Conservation (phyloP, 2,797 vertebrate genomes). For the Trachurus trachurus region DNA sequence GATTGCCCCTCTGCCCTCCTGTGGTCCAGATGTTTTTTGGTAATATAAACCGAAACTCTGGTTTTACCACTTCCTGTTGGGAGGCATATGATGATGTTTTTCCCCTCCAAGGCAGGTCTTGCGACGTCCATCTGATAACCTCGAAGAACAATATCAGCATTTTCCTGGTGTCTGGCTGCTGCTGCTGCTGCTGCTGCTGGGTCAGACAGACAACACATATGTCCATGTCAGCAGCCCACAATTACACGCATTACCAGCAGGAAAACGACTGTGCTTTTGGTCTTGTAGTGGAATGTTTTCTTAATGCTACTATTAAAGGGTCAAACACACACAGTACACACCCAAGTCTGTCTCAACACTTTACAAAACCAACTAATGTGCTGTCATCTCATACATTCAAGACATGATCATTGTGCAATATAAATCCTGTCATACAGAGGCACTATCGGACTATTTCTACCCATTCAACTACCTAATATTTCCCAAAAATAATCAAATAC, state of each 20-base stretch:
- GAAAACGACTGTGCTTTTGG: conserved; percentile 26
- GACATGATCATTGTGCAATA: not conserved
- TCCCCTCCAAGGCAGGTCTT: conserved; percentile 91
- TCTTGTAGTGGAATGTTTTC: conserved; percentile 39
- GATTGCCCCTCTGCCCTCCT: conserved; percentile 77
- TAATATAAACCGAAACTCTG: conserved; percentile 94
- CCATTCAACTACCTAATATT: not conserved
- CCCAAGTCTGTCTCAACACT: not conserved
- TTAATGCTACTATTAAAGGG: conserved; percentile 41
- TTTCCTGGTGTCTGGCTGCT: conserved; percentile 58
- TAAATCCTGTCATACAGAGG: conserved; percentile 3
- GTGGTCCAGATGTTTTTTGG: conserved; percentile 92
- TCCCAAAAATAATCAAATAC: not conserved
- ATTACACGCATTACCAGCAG: conserved; percentile 46
- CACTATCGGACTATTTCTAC: not conserved
- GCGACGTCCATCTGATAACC: conserved; percentile 96
- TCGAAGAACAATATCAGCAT: conserved; percentile 87
- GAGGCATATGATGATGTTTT: conserved; percentile 96
- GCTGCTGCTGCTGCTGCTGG: conserved; percentile 28
- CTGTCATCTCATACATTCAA: not conserved
- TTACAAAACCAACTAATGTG: not conserved
- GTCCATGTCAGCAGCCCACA: conserved; percentile 61
- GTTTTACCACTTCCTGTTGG: conserved; percentile 99
- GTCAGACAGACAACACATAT: conserved; percentile 39
- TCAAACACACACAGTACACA: not conserved